phyloP scores from a whole-genome alignment of 2,113 vertebrate species.

The Kryptolebias marmoratus region DNA sequence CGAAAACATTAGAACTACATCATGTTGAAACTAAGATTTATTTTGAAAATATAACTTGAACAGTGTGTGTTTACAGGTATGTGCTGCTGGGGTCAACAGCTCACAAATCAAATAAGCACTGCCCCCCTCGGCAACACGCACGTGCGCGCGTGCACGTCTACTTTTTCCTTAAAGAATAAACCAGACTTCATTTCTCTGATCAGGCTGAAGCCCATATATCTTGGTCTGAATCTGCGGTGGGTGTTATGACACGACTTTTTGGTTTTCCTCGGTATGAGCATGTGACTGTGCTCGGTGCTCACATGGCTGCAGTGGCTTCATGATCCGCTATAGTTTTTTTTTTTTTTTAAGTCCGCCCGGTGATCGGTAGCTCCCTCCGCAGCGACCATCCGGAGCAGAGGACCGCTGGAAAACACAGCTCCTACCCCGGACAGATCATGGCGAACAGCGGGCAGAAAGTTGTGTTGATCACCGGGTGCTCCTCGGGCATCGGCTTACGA shows the following conservation, averaged over 20 bases:
- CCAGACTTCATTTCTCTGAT: constrained; percentile 29
- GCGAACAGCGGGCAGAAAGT: constrained; percentile 83
- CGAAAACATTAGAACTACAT: not conserved
- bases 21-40: too few species aligned
- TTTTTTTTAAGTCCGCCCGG: constrained; percentile 75
- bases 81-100: constrained; percentile 53
- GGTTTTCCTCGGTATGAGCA: constrained; percentile 64
- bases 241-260: constrained; percentile 53
- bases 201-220: constrained; percentile 41
- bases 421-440: constrained; percentile 74
- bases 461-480: constrained; percentile 87
- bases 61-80: constrained; percentile 10
- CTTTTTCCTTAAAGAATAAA: constrained; percentile 52
- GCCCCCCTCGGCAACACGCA: constrained; percentile 55
- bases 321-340: constrained; percentile 80
- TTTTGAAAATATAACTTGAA: not conserved
- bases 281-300: constrained; percentile 81
- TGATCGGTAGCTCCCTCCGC: constrained; percentile 66
- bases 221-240: constrained; percentile 12
- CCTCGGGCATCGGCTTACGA: constrained; percentile 85
- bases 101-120: constrained; percentile 67
- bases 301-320: constrained; percentile 74
- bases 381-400: constrained; percentile 70
- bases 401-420: constrained; percentile 65
- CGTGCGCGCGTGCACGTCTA: constrained; percentile 44